Evolutionary conservation across 2,113 vertebrate species (phyloP), one percentile per base, ranked within the genome.

Genomic region (Paralichthys olivaceus): DNA sequence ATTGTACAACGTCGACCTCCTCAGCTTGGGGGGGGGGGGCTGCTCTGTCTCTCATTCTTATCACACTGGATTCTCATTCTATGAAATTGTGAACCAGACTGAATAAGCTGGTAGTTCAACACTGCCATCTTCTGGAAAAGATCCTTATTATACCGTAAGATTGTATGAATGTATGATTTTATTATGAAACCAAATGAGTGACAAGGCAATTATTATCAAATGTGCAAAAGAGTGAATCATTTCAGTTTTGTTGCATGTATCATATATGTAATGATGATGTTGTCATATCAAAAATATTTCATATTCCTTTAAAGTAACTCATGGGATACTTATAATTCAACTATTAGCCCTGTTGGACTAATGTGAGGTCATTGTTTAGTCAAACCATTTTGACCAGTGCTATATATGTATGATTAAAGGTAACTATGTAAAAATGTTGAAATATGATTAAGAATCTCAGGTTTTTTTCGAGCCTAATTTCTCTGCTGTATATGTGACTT

Each of bases 81-180:
- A 64, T 60, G 5, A 51, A 22, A 37, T 54, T 53, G n/a, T 57
- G 23, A 75, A 56, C 12, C 37, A 8, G 17, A 29, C 58, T 32
- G 5, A 25, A 29, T 34, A 9, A 53, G 29, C 45, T 34, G 22
- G 20, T 47, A 47, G 76, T 59, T 74, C 83, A 83, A 84, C 68
- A 90, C 62, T 92, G 89, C 90, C 93, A 86, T 84, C 93, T 92
- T 43, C 76, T 90, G 93, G 85, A 51, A 12, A 40, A 0, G 12
- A 40, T 40, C 12, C 37, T 13, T 13, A 11, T 12, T 5, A 5
- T 29, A 29, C 28, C 28, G 28, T 29, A 29, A 3, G 28, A 29
- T 29, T 29, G 28, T 5, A 29, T 29, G 28, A 2, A 40, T 40
- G 37, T 40, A 40, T 40, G 11, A 40, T 40, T 40, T 40, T 1